Conservation (phyloP, 1,140 invertebrate species). For the Drosophila orosa region DNA sequence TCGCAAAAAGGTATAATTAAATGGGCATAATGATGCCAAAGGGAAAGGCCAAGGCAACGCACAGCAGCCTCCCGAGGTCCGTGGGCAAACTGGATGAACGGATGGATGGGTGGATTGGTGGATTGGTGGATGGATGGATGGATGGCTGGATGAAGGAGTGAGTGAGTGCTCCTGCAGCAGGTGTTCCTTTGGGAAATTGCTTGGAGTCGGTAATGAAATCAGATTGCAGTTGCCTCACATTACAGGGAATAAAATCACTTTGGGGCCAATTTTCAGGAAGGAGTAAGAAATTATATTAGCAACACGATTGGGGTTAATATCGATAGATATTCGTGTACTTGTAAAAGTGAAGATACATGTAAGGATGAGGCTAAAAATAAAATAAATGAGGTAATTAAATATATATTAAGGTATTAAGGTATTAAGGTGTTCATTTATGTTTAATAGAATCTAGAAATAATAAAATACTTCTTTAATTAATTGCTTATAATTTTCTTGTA, state of each 20-base stretch:
- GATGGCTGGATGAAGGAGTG: background rate
- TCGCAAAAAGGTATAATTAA: conserved; percentile 79
- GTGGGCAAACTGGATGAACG: conserved; percentile 1
- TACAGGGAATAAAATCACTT: conserved; percentile 21
- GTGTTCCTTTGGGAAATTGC: conserved; percentile 45
- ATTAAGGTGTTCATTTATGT: too few species aligned
- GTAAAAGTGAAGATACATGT: background rate
- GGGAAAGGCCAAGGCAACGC: conserved; percentile 62
- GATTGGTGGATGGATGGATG: background rate
- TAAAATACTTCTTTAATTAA: background rate
- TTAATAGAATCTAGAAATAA: background rate
- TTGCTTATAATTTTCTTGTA: background rate
- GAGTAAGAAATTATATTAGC: conserved; percentile 20
- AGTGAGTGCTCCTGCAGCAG: conserved; percentile 22
- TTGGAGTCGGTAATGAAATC: conserved; percentile 36
- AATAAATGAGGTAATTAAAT: background rate
- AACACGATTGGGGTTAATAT: conserved; percentile 18
- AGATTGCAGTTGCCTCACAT: conserved; percentile 33
- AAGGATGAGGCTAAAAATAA: conserved; percentile 8
- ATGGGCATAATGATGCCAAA: conserved; percentile 79
- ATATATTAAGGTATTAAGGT: background rate
- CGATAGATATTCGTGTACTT: conserved; percentile 16
- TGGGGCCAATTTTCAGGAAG: background rate
- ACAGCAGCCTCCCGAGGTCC: background rate
- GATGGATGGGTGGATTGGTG: conserved; percentile 1